Evolutionary conservation across 2,113 vertebrate genomes (phyloP), one percentile per base, ranked within the genome.

Genomic region (Brienomyrus brachyistius): DNA sequence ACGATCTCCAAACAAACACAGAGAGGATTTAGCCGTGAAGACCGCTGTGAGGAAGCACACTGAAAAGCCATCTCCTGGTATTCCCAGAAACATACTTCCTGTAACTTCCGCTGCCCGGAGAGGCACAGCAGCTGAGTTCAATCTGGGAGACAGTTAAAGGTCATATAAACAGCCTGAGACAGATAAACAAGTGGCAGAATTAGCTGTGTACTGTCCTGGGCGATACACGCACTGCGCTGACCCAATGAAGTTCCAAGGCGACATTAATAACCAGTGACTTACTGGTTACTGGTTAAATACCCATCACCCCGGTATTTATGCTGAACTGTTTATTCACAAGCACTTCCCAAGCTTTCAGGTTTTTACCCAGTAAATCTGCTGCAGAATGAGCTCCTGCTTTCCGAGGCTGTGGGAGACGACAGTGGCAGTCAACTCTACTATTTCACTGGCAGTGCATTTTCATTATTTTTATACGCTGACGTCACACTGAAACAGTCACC

Each of bases 161-260:
- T 93, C 92, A 94, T 17, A 91, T 87, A 88, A 93, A 93, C 91
- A 92, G 19, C 48, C 87, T 27, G 45, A 27, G 59, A 91, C 90
- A 91, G 74, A 93, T 92, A 94, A 94, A 93, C 93, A 93, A 90
- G 80, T 2, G 2, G 74, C 92, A 92, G 47, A 91, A 94, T 92
- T 93, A 93, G 92, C 51, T n/a, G 8, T 13, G 43, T 45, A 40
- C 21, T 54, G 1, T 43, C 83, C 43, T 35, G 21, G 87, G 56
- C 74, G 17, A 43, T 0, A 62, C 6, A 50, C 15, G 10, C 27
- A 43, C 40, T 40, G 56, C 35, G 3, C 8, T 47, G 23, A 66
- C 9, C 87, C 40, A 88, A 45, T 54, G 27, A 87, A 40, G 27
- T 48, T 70, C 56, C 62, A 66, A 45, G 31, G 50, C 19, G 1